phyloP scores from a whole-genome alignment of 2,797 vertebrate genomes.

The Lacerta bilineata region DNA sequence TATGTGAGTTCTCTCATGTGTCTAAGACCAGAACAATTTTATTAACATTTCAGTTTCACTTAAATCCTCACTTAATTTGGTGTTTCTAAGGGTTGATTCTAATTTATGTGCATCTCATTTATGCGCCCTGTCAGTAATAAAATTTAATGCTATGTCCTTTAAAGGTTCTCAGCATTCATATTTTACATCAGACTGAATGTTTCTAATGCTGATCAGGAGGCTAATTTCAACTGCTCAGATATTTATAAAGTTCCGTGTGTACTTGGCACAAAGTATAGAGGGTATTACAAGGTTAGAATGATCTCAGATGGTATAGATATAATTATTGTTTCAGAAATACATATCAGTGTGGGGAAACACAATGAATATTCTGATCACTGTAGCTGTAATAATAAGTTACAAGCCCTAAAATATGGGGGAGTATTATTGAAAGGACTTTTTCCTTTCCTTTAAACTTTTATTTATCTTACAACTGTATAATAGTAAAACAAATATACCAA shows the following conservation, averaged over 20 bases:
- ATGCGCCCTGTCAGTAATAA: neutral
- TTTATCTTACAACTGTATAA: too few relatives aligned
- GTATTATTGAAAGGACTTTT: neutral
- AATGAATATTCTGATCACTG: neutral
- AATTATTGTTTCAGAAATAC: neutral
- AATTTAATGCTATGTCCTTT: constrained; percentile 15
- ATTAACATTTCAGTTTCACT: neutral
- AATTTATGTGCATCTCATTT: constrained; percentile 1
- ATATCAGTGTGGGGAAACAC: neutral
- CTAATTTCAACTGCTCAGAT: constrained; percentile 22
- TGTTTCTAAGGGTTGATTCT: constrained; percentile 9
- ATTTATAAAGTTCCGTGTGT: constrained; percentile 35
- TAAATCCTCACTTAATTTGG: neutral
- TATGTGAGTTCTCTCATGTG: neutral
- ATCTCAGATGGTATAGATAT: constrained; percentile 1
- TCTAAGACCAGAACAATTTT: neutral
- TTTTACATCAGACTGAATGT: constrained; percentile 1
- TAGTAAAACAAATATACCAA: too few relatives aligned
- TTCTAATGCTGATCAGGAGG: constrained; percentile 30
- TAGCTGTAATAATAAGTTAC: neutral
- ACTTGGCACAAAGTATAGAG: constrained; percentile 10
- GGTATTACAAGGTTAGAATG: neutral
- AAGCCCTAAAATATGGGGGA: neutral
- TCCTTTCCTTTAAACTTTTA: too few relatives aligned
- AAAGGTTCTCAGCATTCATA: neutral